A percentile compares a stretch with the other conserved stretches of the same genome.
phyloP scores from a whole-genome alignment of 1,140 invertebrate species.

The Pseudomyrmex gracilis region DNA sequence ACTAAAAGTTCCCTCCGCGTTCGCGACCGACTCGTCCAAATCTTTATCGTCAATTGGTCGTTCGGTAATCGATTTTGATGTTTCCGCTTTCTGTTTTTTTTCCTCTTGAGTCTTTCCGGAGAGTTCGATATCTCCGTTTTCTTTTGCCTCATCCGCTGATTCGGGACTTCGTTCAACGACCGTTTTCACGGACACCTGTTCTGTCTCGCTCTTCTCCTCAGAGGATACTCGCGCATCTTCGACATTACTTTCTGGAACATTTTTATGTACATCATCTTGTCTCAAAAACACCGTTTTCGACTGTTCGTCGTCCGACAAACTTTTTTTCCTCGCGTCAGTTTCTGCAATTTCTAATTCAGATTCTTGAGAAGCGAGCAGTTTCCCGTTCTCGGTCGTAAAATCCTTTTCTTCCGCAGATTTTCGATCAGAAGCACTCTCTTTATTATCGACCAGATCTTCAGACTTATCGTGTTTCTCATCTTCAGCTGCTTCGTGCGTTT shows the following conservation, averaged over 20 bases:
- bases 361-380: not conserved
- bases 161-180: constrained; percentile 39
- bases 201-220: constrained; percentile 1
- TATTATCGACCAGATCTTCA: not conserved
- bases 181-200: not conserved
- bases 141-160: constrained; percentile 57
- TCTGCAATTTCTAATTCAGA: no score
- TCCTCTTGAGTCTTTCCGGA: not conserved
- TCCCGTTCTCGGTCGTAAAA: no score
- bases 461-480: not conserved
- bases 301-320: constrained; percentile 41
- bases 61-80: not conserved
- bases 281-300: constrained; percentile 39
- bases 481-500: constrained; percentile 4
- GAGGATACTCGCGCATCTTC: constrained; percentile 23
- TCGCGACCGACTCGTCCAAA: constrained; percentile 54
- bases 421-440: no score
- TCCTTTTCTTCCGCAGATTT: constrained; percentile 8
- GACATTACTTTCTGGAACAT: not conserved
- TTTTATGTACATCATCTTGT: constrained; percentile 13
- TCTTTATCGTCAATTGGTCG: constrained; percentile 55
- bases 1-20: constrained; percentile 25
- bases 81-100: not conserved
- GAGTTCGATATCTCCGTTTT: not conserved
- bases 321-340: not conserved